Percentiles rank a stretch among this genome's conserved stretches.
Conservation (phyloP, 2,113 vertebrate genomes). For the Aspiorhynchus laticeps region DNA sequence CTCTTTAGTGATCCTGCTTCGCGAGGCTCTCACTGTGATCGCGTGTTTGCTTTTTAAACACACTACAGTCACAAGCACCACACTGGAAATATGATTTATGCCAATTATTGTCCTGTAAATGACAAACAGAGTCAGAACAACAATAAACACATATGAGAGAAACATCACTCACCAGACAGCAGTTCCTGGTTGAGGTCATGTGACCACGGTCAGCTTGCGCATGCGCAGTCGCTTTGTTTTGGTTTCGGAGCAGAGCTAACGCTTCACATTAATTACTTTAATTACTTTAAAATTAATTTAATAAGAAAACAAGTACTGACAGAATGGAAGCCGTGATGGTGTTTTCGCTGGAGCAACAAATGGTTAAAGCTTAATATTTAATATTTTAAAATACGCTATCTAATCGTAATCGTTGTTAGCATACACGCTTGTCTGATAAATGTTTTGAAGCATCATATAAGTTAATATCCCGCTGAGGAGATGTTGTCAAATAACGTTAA, state of each 20-base stretch:
- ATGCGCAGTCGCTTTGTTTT: constrained; percentile 34
- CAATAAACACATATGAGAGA: not conserved
- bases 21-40: too few relatives aligned
- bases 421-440: not conserved
- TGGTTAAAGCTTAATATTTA: not conserved
- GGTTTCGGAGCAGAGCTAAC: not conserved
- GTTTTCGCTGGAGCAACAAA: not conserved
- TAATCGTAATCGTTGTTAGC: not conserved
- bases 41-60: not conserved
- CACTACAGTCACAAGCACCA: not conserved
- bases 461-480: too few relatives aligned
- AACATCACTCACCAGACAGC: constrained; percentile 49
- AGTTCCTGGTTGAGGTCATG: constrained; percentile 45
- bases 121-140: not conserved
- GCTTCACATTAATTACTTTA: too few relatives aligned
- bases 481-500: constrained; percentile 17
- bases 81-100: too few relatives aligned
- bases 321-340: not conserved
- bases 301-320: not conserved
- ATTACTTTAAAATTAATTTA: not conserved
- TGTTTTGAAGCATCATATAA: not conserved
- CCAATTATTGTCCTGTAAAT: not conserved
- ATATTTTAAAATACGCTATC: not conserved
- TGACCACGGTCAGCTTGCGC: not conserved
- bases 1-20: not conserved